phyloP scores from a whole-genome alignment of 1,140 invertebrate genomes.

The Pseudomyrmex gracilis region DNA sequence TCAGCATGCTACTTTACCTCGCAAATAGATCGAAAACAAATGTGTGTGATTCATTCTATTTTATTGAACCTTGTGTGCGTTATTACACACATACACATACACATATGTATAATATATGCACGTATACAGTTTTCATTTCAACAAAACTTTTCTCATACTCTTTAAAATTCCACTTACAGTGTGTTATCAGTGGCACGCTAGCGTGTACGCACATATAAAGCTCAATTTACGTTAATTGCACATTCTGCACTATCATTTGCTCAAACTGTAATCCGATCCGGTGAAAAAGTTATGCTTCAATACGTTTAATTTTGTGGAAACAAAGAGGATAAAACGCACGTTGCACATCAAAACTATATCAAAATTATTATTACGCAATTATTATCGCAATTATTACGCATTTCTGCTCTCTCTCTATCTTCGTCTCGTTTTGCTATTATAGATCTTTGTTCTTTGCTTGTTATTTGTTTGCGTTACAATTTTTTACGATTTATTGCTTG shows the following conservation, averaged over 20 bases:
- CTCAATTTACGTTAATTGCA: slow-evolving; percentile 19
- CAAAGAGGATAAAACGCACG: not conserved
- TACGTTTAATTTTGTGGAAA: not conserved
- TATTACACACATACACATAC: not conserved
- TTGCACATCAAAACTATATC: no score
- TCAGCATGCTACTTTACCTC: not conserved
- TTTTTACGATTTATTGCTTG: not conserved
- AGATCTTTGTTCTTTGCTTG: not conserved
- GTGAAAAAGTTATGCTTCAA: not conserved
- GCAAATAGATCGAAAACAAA: not conserved
- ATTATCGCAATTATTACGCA: no score
- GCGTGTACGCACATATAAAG: not conserved
- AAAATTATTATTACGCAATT: no score
- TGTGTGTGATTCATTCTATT: not conserved
- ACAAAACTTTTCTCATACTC: no score
- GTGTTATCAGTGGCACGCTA: no score
- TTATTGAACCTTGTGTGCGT: not conserved
- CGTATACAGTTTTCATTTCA: no score
- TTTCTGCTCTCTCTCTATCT: no score
- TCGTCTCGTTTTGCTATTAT: not conserved
- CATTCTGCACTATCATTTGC: not conserved
- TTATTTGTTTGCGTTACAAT: not conserved
- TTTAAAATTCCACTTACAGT: no score
- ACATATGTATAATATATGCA: no score
- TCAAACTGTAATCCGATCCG: not conserved